These are phyloP conservation scores for Pteropus alecto DNA, from an alignment of 2,113 vertebrate genomes.

Conservation along the genomic window DNA sequence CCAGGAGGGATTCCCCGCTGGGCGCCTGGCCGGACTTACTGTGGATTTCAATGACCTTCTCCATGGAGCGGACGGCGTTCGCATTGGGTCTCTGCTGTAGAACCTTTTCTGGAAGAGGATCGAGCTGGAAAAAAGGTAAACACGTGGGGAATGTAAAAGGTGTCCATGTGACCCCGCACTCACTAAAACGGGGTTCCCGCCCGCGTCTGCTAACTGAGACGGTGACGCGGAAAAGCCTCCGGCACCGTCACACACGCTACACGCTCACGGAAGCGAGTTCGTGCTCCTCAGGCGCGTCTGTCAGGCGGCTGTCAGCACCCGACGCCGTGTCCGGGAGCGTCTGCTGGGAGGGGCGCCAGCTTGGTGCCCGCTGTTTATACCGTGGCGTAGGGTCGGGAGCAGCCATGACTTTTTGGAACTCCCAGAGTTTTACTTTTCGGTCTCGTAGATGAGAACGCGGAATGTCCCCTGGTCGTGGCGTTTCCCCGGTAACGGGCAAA, in stretches of 20 bases:
- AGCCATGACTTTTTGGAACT: not conserved
- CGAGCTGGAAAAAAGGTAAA: conserved; percentile 78
- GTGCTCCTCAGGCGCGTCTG: too few species aligned
- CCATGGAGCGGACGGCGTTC: conserved; percentile 94
- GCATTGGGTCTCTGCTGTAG: conserved; percentile 92
- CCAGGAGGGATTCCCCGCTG: not conserved
- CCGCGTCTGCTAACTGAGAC: too few species aligned
- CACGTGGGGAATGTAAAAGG: too few species aligned
- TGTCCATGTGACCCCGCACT: too few species aligned
- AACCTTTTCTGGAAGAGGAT: conserved; percentile 91
- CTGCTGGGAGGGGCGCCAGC: too few species aligned
- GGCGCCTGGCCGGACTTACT: conserved; percentile 83
- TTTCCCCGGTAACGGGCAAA: not conserved
- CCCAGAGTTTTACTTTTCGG: fast-evolving
- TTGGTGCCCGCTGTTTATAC: fast-evolving
- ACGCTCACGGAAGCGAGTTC: too few species aligned
- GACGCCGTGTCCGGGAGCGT: too few species aligned
- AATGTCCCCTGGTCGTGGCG: too few species aligned
- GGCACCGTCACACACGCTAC: too few species aligned
- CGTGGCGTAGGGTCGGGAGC: fast-evolving
- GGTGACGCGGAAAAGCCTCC: too few species aligned
- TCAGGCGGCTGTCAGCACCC: too few species aligned
- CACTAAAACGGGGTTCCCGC: too few species aligned
- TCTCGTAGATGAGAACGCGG: not conserved
- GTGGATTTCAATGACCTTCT: conserved; percentile 94